Base-by-base conservation (phyloP, 2,888 invertebrate species). In the Tachystola acroxantha region DNA sequence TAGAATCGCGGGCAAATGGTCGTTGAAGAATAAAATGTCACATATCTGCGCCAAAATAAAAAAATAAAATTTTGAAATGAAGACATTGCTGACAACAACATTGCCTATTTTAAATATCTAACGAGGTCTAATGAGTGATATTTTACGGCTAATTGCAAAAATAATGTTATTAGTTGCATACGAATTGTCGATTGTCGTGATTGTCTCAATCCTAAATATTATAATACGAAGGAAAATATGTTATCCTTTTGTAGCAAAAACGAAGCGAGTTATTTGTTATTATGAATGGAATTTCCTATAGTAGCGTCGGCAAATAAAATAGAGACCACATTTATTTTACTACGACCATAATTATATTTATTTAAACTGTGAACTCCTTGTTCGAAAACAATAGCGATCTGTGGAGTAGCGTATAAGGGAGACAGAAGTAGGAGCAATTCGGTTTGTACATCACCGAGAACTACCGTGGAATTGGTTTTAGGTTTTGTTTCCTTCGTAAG, bases 41-140 rank as follows among this genome's bases (percentile, higher is more conserved):
- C n/a, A 16, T 16, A 16, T 16, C 16, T 3, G 6, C 3, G 16
- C 6, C 16, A 16, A 16, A 16, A 16, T 6, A 16, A 16, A 16
- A 16, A 6, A 16, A 16, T 4, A 6, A 16, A 4, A 16, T 16
- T 16, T 16, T 16, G 6, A 24, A 66, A 78, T 76, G 49, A 65
- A 73, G 68, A 43, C 64, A 66, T 74, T 63, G 57, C 48, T 48
- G 57, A 57, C 50, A 57, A 51, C 45, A 57, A 44, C 26, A 50
- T 45, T 58, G 50, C 57, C 74, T 72, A 62, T 67, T 82, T 84
- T 81, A 72, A 84, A 82, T 84, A 84, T 74, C 51, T 79, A 82
- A 84, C 65, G 82, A 86, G 75, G 45, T 54, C 55, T 82, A 82
- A 85, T 84, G 77, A 72, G 65, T 66, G 55, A 66, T 79, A 84